phyloP scores from a whole-genome alignment of 2,113 vertebrate species.

The Psittacula cyanocephala region DNA sequence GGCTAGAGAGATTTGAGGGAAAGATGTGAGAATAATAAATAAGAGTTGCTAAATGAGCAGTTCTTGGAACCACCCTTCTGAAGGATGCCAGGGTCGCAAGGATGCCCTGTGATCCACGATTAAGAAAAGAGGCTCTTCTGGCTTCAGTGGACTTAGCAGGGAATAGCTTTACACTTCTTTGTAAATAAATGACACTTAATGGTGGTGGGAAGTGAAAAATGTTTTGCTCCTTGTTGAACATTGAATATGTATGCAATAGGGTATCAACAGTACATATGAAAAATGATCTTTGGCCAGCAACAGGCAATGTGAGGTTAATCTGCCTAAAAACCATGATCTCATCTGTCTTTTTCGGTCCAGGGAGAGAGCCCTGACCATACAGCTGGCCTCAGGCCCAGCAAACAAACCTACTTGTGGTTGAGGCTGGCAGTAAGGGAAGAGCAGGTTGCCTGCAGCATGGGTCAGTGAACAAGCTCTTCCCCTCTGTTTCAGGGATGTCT shows the following conservation, averaged over 20 bases:
- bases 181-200: accelerated
- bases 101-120: background rate
- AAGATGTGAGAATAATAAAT: background rate
- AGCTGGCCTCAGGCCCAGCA: background rate
- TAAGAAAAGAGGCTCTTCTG: constrained; percentile 36
- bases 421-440: background rate
- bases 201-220: accelerated
- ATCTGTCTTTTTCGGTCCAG: background rate
- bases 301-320: background rate
- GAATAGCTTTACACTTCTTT: background rate
- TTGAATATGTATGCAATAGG: background rate
- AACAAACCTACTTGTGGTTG: accelerated
- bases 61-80: background rate
- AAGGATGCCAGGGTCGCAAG: background rate
- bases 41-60: background rate
- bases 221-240: background rate
- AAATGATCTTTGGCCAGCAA: background rate
- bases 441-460: background rate
- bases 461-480: background rate
- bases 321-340: background rate
- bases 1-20: background rate
- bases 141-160: background rate
- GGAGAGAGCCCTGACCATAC: background rate
- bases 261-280: background rate
- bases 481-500: constrained; percentile 78